Percentiles rank a stretch among this genome's conserved stretches.
These are phyloP conservation scores for Porites rus DNA, from an alignment of 92 coral and sea anemone species.

Conservation along the genomic window DNA sequence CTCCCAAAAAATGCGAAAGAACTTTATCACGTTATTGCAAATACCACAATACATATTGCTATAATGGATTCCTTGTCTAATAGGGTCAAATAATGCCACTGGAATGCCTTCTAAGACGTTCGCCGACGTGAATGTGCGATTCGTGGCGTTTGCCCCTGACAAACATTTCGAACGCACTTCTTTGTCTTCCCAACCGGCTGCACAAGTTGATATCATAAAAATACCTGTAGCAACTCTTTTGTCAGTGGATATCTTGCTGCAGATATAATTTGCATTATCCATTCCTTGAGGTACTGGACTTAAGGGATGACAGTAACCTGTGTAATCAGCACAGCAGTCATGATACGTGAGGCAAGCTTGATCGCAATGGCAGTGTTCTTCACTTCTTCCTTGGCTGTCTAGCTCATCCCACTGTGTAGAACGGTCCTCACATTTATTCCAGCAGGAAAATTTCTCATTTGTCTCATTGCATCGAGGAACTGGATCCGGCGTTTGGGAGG, in stretches of 20 bases:
- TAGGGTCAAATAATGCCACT: neutral
- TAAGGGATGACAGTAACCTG: conserved; percentile 22
- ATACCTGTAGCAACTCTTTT: conserved; percentile 11
- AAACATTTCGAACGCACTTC: conserved; percentile 25
- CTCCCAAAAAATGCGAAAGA: conserved; percentile 15
- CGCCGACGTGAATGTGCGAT: conserved; percentile 26
- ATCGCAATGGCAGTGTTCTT: conserved; percentile 83
- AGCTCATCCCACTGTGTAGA: conserved; percentile 26
- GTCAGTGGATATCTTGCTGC: conserved; percentile 39
- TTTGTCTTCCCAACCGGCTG: conserved; percentile 34
- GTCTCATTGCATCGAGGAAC: too few species aligned
- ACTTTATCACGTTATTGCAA: conserved; percentile 24
- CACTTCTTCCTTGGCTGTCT: neutral
- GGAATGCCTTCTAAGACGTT: conserved; percentile 72
- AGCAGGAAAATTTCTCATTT: conserved; percentile 27
- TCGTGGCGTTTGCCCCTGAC: conserved; percentile 35
- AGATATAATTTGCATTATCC: conserved; percentile 7
- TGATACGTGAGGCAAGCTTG: conserved; percentile 52
- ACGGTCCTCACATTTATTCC: conserved; percentile 45
- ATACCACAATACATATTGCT: conserved; percentile 73
- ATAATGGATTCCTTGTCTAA: conserved; percentile 8
- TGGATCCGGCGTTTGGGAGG: neutral
- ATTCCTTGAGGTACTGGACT: neutral
- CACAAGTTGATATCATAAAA: conserved; percentile 74
- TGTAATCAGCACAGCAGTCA: conserved; percentile 84